Percentiles rank a stretch among this genome's conserved stretches.
These are phyloP conservation scores for Odocoileus virginianus DNA, from an alignment of 2,113 vertebrate species.

Conservation along the genomic window DNA sequence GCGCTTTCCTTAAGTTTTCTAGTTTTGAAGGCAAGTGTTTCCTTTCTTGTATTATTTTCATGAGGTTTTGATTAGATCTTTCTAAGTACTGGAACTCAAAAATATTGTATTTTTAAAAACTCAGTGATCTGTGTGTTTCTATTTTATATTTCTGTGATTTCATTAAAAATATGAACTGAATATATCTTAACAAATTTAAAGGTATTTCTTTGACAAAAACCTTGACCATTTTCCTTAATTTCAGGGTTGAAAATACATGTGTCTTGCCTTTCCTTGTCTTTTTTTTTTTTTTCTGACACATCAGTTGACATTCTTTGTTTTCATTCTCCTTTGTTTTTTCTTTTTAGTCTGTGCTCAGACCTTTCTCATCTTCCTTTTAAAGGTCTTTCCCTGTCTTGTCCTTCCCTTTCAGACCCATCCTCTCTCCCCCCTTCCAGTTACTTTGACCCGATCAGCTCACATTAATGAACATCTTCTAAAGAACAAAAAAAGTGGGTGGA, in stretches of 20 bases:
- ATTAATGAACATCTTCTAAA: constrained; percentile 6
- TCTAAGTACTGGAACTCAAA: neutral
- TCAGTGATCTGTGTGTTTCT: neutral
- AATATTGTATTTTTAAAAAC: neutral
- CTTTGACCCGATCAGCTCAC: neutral
- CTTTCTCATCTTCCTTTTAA: neutral
- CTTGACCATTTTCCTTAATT: neutral
- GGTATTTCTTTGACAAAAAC: neutral
- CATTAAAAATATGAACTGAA: neutral
- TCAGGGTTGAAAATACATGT: neutral
- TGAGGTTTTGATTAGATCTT: neutral
- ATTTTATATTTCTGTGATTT: neutral
- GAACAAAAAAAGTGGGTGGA: neutral
- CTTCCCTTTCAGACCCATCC: neutral
- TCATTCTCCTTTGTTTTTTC: neutral
- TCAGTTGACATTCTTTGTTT: neutral
- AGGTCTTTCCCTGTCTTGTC: neutral
- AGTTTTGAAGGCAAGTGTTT: neutral
- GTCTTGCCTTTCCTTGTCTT: neutral
- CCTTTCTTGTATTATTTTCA: neutral
- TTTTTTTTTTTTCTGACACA: neutral
- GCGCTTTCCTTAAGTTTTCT: neutral
- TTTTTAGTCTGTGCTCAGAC: neutral
- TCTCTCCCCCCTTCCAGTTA: neutral
- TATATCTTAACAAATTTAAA: neutral